A percentile compares a stretch with the other conserved stretches of the same genome.
Evolutionary conservation across 2,888 invertebrate species (phyloP).

Genomic region (Rotaria sp.): DNA sequence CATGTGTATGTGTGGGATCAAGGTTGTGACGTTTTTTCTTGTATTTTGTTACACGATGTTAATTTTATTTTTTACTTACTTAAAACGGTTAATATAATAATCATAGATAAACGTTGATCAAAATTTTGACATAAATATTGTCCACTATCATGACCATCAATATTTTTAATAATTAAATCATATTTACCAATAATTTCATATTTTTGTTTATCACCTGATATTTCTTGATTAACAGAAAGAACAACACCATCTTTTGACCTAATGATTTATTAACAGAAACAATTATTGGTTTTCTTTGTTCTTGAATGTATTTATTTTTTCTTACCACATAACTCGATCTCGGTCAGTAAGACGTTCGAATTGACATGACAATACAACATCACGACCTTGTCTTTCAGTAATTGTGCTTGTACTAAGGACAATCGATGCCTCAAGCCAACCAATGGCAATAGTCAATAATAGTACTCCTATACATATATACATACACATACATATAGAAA

Average conservation of each 20-base stretch:
- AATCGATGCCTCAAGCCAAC: neutral
- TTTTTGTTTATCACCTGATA: neutral
- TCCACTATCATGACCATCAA: slow-evolving; percentile 27
- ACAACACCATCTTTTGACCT: slow-evolving; percentile 22
- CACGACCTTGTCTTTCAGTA: slow-evolving; percentile 5
- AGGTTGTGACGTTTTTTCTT: neutral
- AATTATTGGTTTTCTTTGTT: no score
- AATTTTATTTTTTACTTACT: neutral
- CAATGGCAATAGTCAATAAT: neutral
- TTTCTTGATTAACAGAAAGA: slow-evolving; percentile 11
- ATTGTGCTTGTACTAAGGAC: slow-evolving; percentile 12
- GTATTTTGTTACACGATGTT: neutral
- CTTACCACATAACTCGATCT: slow-evolving; percentile 13
- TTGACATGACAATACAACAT: slow-evolving; percentile 1
- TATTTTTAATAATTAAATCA: slow-evolving; percentile 17
- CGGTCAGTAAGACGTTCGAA: neutral
- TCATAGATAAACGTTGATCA: slow-evolving; percentile 16
- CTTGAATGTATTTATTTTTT: neutral
- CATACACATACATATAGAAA: neutral
- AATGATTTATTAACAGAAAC: neutral
- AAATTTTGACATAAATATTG: slow-evolving; percentile 28
- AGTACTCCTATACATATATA: neutral
- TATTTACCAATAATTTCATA: slow-evolving; percentile 26
- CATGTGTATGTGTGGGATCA: slow-evolving; percentile 17
- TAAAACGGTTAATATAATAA: neutral